Evolutionary conservation across 2,888 invertebrate species (phyloP).

Genomic region (Timandra comae): DNA sequence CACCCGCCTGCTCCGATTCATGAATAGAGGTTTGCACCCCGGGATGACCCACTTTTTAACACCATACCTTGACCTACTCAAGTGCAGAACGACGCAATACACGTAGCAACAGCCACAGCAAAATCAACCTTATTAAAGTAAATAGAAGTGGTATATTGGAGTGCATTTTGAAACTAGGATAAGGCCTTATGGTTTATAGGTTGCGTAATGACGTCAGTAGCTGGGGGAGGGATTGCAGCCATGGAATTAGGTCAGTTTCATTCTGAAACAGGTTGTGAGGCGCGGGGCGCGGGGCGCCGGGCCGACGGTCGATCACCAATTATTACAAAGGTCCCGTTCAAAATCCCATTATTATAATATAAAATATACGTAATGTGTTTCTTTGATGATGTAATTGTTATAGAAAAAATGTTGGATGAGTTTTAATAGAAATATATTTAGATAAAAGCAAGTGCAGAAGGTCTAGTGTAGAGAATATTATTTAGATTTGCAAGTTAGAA

Average conservation of each 20-base stretch:
- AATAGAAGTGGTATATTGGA: constrained; percentile 19
- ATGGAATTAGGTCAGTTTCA: constrained; percentile 79
- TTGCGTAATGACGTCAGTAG: constrained; percentile 75
- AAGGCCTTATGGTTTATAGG: constrained; percentile 35
- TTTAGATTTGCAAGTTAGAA: too few species aligned
- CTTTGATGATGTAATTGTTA: too few species aligned
- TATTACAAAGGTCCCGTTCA: constrained; percentile 40
- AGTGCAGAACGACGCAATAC: constrained; percentile 32
- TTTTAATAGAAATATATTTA: too few species aligned
- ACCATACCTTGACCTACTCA: constrained; percentile 30
- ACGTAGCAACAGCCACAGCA: constrained; percentile 16
- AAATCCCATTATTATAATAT: too few species aligned
- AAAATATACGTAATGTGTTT: too few species aligned
- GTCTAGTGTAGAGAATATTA: too few species aligned
- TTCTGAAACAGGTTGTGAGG: constrained; percentile 77
- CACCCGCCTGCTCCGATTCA: constrained; percentile 71
- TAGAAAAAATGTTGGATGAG: too few species aligned
- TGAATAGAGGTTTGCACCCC: constrained; percentile 80
- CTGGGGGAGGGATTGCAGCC: constrained; percentile 64
- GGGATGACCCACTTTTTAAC: constrained; percentile 81
- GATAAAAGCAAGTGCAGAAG: too few species aligned
- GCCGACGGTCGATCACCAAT: constrained; percentile 43
- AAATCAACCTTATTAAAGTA: constrained; percentile 17
- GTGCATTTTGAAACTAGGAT: constrained; percentile 33
- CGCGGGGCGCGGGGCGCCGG: constrained; percentile 31